A percentile compares a stretch with the other conserved stretches of the same genome.
These are phyloP conservation scores for Tinamus guttatus DNA, from an alignment of 2,113 vertebrate genomes.

Conservation along the genomic window DNA sequence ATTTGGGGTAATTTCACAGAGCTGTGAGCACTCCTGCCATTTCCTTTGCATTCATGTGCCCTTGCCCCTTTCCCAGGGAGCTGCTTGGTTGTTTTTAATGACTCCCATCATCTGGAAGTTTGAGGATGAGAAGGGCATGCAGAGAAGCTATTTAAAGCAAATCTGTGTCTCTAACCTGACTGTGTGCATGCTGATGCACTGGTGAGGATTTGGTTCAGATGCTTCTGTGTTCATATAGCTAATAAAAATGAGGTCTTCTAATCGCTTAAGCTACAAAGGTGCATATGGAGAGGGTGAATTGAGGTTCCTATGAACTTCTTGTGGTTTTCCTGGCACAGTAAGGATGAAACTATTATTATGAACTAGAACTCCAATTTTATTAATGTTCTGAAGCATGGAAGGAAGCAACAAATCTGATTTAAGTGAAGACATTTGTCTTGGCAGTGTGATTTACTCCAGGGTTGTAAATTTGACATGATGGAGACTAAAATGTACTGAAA, in stretches of 20 bases:
- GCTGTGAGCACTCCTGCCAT: slow-evolving; percentile 16
- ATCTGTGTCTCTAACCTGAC: background rate
- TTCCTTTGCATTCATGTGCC: background rate
- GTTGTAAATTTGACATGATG: slow-evolving; percentile 81
- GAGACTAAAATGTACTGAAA: slow-evolving; percentile 79
- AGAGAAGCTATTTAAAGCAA: slow-evolving; percentile 7
- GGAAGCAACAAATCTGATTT: slow-evolving; percentile 82
- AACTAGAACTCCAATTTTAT: slow-evolving; percentile 71
- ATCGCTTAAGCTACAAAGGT: background rate
- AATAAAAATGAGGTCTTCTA: background rate
- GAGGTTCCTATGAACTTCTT: slow-evolving; percentile 27
- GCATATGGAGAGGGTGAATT: background rate
- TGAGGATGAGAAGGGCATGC: slow-evolving; percentile 7
- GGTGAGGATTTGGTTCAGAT: background rate
- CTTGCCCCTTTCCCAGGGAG: slow-evolving; percentile 18
- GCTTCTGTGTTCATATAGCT: background rate
- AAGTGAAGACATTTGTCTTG: slow-evolving; percentile 81
- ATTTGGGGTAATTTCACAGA: background rate
- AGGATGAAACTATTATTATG: slow-evolving; percentile 64
- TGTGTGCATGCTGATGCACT: background rate
- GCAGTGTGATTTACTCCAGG: slow-evolving; percentile 79
- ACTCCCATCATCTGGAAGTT: background rate
- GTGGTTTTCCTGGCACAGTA: slow-evolving; percentile 29
- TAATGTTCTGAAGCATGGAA: slow-evolving; percentile 75
- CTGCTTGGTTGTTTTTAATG: background rate